A percentile compares a stretch with the other conserved stretches of the same genome.
Evolutionary conservation across 2,797 vertebrate species (phyloP).

Genomic region (Leptodactylus fallax): DNA sequence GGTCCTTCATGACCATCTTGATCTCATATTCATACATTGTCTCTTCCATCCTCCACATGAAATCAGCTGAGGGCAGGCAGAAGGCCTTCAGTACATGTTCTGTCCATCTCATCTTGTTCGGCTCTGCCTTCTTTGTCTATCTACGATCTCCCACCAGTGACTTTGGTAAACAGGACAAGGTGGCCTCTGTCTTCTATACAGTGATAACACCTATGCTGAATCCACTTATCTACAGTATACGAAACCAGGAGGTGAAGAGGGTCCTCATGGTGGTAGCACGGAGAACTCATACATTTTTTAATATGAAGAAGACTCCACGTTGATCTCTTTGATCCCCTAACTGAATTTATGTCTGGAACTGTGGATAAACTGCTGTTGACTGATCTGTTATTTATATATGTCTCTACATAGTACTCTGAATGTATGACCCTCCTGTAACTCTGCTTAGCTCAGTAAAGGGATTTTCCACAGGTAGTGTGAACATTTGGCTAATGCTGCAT

Average conservation of each 20-base stretch:
- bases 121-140: not conserved
- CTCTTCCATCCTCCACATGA: slow-evolving; percentile 42
- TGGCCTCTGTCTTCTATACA: not conserved
- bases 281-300: too few relatives aligned
- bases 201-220: slow-evolving; percentile 7
- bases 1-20: slow-evolving; percentile 64
- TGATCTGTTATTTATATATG: too few relatives aligned
- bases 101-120: not conserved
- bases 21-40: slow-evolving; percentile 64
- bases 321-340: too few relatives aligned
- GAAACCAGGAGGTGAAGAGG: slow-evolving; percentile 24
- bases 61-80: not conserved
- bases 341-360: too few relatives aligned
- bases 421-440: too few relatives aligned
- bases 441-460: too few relatives aligned
- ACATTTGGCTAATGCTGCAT: too few relatives aligned
- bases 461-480: too few relatives aligned
- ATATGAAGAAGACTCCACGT: too few relatives aligned
- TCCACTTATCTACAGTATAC: slow-evolving; percentile 18
- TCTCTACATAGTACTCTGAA: too few relatives aligned
- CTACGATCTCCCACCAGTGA: not conserved
- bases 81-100: not conserved
- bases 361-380: too few relatives aligned
- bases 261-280: not conserved
- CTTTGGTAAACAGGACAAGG: not conserved